Evolutionary conservation across 2,797 vertebrate species (phyloP).

Genomic region (Pangasius krempfi): DNA sequence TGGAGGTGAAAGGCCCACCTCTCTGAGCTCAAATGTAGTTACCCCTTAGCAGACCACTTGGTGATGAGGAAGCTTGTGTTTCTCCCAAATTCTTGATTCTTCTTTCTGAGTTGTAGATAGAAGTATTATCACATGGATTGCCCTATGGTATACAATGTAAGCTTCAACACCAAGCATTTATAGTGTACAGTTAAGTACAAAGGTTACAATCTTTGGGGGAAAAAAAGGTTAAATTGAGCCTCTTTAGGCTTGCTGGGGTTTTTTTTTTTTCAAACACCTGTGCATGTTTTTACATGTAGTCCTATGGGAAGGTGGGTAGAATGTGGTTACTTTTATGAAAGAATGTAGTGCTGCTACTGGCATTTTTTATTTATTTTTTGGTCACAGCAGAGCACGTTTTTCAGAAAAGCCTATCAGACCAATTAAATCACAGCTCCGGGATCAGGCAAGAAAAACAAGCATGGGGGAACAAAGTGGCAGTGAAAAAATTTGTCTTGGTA

Average conservation of each 20-base stretch:
- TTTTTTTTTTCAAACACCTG: not conserved
- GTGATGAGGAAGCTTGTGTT: not conserved
- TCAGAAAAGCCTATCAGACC: not conserved
- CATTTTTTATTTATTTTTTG: not conserved
- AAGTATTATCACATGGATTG: slow-evolving; percentile 52
- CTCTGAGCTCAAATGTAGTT: slow-evolving; percentile 72
- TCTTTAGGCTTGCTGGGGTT: not conserved
- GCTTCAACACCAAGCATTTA: not conserved
- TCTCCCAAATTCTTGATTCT: not conserved
- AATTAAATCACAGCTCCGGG: not conserved
- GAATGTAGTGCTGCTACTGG: not conserved
- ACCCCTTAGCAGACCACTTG: slow-evolving; percentile 48
- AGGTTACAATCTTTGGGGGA: not conserved
- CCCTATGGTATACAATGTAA: not conserved
- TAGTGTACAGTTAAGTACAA: not conserved
- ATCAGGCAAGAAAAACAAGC: not conserved
- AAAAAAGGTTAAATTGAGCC: not conserved
- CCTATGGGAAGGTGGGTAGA: not conserved
- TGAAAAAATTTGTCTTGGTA: not conserved
- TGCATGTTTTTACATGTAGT: not conserved
- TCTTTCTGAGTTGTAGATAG: not conserved
- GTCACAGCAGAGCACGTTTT: not conserved
- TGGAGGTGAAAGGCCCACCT: slow-evolving; percentile 71
- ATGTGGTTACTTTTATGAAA: slow-evolving; percentile 4
- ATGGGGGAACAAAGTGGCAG: not conserved